Percentiles rank a stretch among this genome's conserved stretches.
phyloP scores from a whole-genome alignment of 2,888 invertebrate species.

The Lithophane ornitopus region DNA sequence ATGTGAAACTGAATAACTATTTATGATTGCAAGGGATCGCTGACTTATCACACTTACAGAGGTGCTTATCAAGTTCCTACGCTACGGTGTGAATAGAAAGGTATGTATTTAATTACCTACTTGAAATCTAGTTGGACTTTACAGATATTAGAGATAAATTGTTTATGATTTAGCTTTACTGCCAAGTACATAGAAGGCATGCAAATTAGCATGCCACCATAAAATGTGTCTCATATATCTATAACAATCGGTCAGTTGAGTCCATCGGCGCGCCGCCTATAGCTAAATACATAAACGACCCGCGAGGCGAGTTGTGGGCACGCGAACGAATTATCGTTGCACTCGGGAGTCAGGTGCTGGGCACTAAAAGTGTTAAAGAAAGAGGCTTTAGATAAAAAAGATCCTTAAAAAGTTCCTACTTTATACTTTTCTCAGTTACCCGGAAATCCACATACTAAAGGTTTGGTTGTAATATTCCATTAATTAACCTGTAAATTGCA shows the following conservation, averaged over 20 bases:
- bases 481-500: constrained; percentile 91
- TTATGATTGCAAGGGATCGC: background rate
- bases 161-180: background rate
- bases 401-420: too few species aligned
- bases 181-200: too few species aligned
- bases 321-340: too few species aligned
- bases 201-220: too few species aligned
- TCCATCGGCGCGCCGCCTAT: too few species aligned
- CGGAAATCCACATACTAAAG: background rate
- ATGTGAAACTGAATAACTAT: too few species aligned
- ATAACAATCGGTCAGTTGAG: too few species aligned
- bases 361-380: too few species aligned
- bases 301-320: too few species aligned
- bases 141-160: background rate
- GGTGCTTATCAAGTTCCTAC: background rate
- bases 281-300: too few species aligned
- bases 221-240: too few species aligned
- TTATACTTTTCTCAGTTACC: background rate
- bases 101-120: background rate
- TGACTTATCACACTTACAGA: background rate
- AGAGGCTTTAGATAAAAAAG: background rate
- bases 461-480: background rate
- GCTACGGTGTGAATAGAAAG: background rate
- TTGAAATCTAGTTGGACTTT: background rate
- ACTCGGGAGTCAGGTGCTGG: too few species aligned